Conservation (phyloP, 2,797 vertebrate species). For the Pempheris klunzingeri region DNA sequence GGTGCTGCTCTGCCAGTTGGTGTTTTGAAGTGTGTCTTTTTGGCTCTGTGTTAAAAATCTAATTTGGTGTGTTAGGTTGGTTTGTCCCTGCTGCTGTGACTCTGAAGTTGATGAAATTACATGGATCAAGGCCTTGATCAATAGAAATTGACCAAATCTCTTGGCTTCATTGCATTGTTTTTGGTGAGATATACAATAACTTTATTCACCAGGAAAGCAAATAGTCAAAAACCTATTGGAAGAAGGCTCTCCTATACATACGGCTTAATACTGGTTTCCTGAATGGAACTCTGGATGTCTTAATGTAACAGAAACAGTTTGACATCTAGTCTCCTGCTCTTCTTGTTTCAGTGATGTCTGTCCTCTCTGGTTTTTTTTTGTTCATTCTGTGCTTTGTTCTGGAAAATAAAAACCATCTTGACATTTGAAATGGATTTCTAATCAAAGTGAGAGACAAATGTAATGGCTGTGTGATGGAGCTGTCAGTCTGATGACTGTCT, state of each 20-base stretch:
- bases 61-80: conserved; percentile 52
- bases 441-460: conserved; percentile 72
- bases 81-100: conserved; percentile 40
- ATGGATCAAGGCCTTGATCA: conserved; percentile 29
- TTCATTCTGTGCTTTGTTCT: conserved; percentile 56
- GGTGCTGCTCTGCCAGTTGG: conserved; percentile 51
- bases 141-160: conserved; percentile 19
- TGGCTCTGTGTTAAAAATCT: conserved; percentile 44
- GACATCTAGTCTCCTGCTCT: conserved; percentile 49
- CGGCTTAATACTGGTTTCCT: neutral
- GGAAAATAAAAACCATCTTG: conserved; percentile 64
- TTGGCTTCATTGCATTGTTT: neutral
- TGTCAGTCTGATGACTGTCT: conserved; percentile 60
- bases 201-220: neutral
- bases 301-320: conserved; percentile 19
- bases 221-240: neutral
- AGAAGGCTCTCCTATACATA: neutral
- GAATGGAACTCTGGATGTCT: neutral
- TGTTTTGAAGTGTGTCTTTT: conserved; percentile 57
- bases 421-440: conserved; percentile 76
- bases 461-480: conserved; percentile 61
- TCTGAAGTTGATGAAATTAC: conserved; percentile 45
- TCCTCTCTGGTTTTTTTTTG: conserved; percentile 34
- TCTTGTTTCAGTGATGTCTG: conserved; percentile 26
- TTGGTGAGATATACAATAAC: conserved; percentile 4